phyloP scores from a whole-genome alignment of 2,113 vertebrate genomes.

The Apodemus speciosus region DNA sequence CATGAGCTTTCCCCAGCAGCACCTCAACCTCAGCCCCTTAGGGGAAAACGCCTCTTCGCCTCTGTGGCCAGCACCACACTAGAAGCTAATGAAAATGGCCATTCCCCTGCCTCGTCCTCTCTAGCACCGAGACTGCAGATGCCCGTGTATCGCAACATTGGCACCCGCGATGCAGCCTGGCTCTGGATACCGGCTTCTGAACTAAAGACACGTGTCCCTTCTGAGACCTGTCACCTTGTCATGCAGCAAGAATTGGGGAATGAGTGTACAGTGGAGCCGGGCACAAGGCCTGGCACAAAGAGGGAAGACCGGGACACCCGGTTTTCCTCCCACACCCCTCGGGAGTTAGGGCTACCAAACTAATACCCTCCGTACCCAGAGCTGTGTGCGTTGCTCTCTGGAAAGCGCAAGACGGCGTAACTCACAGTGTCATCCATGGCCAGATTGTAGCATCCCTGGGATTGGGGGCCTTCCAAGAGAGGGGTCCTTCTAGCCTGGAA shows the following conservation, averaged over 20 bases:
- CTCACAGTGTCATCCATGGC: constrained; percentile 58
- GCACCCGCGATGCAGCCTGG: not conserved
- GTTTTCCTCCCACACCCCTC: not conserved
- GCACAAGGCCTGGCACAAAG: not conserved
- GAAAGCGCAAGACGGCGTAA: constrained; percentile 64
- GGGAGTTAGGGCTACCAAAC: not conserved
- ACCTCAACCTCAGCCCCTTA: no score
- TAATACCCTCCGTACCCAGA: not conserved
- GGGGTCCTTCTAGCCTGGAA: constrained; percentile 55
- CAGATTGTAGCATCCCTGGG: constrained; percentile 67
- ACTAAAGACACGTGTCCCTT: not conserved
- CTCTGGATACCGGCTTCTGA: not conserved
- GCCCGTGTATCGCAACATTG: no score
- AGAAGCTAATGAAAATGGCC: not conserved
- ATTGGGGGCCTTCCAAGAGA: not conserved
- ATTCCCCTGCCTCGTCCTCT: no score
- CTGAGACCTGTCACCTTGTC: not conserved
- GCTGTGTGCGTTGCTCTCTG: not conserved
- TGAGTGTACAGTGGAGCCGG: not conserved
- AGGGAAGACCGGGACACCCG: accelerated
- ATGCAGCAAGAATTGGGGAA: not conserved
- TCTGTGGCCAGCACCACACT: accelerated
- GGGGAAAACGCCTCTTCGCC: not conserved
- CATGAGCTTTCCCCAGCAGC: not conserved
- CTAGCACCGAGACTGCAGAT: no score